Base-by-base conservation (phyloP, 2,888 invertebrate genomes). In the Lottia gigantea region DNA sequence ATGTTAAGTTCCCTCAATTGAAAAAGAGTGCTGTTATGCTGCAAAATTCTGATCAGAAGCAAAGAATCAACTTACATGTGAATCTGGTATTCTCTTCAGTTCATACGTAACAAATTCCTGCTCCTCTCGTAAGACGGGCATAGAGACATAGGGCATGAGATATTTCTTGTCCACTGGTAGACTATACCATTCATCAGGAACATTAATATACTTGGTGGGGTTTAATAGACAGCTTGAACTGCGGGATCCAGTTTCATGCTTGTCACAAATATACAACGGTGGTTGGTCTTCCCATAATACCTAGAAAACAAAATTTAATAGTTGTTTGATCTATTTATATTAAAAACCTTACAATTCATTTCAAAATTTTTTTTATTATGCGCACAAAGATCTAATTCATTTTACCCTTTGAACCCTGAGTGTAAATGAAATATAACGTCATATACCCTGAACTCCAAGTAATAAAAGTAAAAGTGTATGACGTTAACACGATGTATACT, bases 91-190 rank as follows among this genome's bases (percentile, higher is more conserved):
- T 71, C 79, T 71, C 67, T 82, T 83, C 64, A 85, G 71, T 55
- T 85, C 84, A 64, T 75, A 76, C 77, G 80, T 81, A 68, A 85
- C 80, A 69, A 77, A 80, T 26, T 84, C 84, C 71, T 85, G 82
- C 67, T 85, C 84, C 25, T 84, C 81, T 66, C 80, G 79, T 25
- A 85, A 75, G 46, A 83, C 75, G 3, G 81, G 80, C 80, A 84
- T 78, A 64, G 82, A 83, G 46, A 85, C 78, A 55, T 83, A 84
- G 8, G 82, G 75, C 66, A 78, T 79, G 47, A 75, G 76, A 68
- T 85, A 85, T 71, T 82, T 85, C 70, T 82, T 78, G 70, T 85
- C 83, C 12, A 82, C 83, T 8, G 85, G 82, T 75, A 84, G 80
- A 8, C 75, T 74, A 68, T 83, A 83, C 85, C 85, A 85, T 63